Conservation (phyloP, 2,113 vertebrate genomes). For the Nesogale talazaci region DNA sequence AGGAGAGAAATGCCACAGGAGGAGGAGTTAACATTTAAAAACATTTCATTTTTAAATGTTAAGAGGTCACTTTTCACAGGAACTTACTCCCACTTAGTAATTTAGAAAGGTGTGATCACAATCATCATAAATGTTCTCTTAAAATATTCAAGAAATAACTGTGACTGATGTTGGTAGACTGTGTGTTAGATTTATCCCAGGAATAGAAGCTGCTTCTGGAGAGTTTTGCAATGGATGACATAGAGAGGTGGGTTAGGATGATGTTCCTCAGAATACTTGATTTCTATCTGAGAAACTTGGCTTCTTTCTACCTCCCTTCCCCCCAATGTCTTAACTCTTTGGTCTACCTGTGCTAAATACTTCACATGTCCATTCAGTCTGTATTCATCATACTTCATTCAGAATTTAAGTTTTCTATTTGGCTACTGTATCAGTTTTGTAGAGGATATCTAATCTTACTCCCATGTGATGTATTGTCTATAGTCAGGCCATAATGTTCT, state of each 20-base stretch:
- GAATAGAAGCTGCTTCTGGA: slow-evolving; percentile 23
- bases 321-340: not conserved
- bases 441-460: not conserved
- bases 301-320: not conserved
- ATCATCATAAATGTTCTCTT: slow-evolving; percentile 57
- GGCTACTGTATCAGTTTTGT: slow-evolving; percentile 9
- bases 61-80: slow-evolving; percentile 71
- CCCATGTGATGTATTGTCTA: not conserved
- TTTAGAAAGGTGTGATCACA: slow-evolving; percentile 62
- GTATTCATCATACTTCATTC: slow-evolving; percentile 24
- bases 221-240: slow-evolving; percentile 21
- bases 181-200: not conserved
- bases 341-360: not conserved
- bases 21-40: slow-evolving; percentile 70
- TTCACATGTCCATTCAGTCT: not conserved
- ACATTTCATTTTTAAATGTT: slow-evolving; percentile 46
- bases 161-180: not conserved
- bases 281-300: not conserved
- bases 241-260: not conserved
- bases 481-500: not conserved
- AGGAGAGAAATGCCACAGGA: slow-evolving; percentile 52
- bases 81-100: slow-evolving; percentile 63
- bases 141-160: slow-evolving; percentile 60
- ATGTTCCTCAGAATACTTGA: not conserved
- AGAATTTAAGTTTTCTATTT: not conserved